Evolutionary conservation across 2,797 vertebrate genomes (phyloP).

Genomic region (Urocyon cinereoargenteus): DNA sequence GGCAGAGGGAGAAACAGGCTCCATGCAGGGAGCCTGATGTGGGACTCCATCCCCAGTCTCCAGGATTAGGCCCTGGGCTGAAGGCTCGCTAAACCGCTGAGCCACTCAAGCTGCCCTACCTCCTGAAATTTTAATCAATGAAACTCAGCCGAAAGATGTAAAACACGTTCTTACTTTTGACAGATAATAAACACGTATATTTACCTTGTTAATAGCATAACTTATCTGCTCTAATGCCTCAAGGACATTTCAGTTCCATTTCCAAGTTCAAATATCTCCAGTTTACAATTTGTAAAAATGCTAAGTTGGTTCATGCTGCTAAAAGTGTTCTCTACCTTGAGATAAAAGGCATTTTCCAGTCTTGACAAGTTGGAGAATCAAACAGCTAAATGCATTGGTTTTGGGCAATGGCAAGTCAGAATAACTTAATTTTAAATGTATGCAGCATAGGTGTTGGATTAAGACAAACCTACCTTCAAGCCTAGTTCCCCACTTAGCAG

Average conservation of each 20-base stretch:
- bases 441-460: neutral
- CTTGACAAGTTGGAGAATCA: neutral
- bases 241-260: neutral
- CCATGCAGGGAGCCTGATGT: too few relatives aligned
- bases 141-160: neutral
- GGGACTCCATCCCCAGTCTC: too few relatives aligned
- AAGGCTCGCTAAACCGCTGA: too few relatives aligned
- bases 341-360: neutral
- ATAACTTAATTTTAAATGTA: neutral
- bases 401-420: neutral
- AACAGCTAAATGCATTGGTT: neutral
- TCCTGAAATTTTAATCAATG: neutral
- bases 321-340: neutral
- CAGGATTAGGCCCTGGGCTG: too few relatives aligned
- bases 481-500: neutral
- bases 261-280: constrained; percentile 1
- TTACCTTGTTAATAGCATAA: neutral
- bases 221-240: neutral
- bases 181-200: neutral
- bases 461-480: neutral
- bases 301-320: neutral
- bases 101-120: too few relatives aligned
- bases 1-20: too few relatives aligned
- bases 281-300: neutral
- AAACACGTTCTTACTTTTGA: neutral